Conservation (phyloP, 2,797 vertebrate species). For the Gambusia yucatana region DNA sequence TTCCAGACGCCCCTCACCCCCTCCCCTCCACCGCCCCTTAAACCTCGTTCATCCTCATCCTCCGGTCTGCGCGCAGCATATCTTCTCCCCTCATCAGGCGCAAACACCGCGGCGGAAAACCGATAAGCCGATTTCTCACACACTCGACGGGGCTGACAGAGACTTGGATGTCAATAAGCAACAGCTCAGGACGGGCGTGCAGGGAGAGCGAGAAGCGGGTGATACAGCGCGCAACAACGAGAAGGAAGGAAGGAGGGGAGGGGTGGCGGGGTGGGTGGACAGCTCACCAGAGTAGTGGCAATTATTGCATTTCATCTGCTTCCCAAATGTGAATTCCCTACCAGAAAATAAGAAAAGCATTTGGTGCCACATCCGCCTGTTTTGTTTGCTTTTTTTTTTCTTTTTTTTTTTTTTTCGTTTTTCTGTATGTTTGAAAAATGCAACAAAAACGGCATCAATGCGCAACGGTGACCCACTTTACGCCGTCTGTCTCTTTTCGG, state of each 20-base stretch:
- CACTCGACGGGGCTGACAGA: conserved; percentile 24
- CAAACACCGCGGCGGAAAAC: conserved; percentile 25
- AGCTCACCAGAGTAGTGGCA: neutral
- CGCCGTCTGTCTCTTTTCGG: conserved; percentile 18
- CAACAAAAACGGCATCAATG: conserved; percentile 22
- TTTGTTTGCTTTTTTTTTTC: neutral
- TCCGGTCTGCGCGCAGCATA: conserved; percentile 50
- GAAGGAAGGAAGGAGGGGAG: neutral
- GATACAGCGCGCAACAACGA: neutral
- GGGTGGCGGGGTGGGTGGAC: neutral
- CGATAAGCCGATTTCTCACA: conserved; percentile 58
- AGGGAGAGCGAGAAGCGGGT: neutral
- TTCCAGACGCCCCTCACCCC: neutral
- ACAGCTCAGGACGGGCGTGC: conserved; percentile 35
- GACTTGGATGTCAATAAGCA: conserved; percentile 50
- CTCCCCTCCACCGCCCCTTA: neutral
- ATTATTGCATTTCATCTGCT: conserved; percentile 34
- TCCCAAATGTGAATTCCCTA: conserved; percentile 29
- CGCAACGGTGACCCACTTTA: conserved; percentile 60
- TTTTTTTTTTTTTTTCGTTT: neutral
- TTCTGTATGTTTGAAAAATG: neutral
- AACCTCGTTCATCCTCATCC: conserved; percentile 39
- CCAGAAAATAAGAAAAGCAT: conserved; percentile 10
- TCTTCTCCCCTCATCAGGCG: conserved; percentile 43
- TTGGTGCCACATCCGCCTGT: conserved; percentile 6